Base-by-base conservation (phyloP, 2,113 vertebrate genomes). In the Rhinogobius similis region DNA sequence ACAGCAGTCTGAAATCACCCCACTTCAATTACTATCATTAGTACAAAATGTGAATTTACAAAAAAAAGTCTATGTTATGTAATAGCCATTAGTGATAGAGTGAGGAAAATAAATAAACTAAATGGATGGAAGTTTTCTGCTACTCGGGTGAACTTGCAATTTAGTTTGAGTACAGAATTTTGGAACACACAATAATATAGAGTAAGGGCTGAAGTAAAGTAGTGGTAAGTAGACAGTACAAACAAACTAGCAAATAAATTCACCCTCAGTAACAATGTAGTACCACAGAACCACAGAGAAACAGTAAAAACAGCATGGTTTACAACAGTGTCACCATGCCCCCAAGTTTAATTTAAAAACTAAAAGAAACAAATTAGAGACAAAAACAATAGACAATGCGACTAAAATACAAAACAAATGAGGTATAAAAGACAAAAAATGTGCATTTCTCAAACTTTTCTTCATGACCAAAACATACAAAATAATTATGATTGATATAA, bases 11-110 rank as follows among this genome's bases (percentile, higher is more conserved):
- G 58, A 78, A 88, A 82, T 63, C 69, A 53, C 62, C 67, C 64
- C 73, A 72, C 72, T 81, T 83, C 79, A 76, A 61, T 79, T 72
- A 85, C 75, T 81, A 81, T 67, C 76, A 90, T 90, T 87, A 89
- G 83, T 92, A 91, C 75, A 92, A 93, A 93, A 91, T 82, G 70
- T 67, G 62, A 86, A 63, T 80, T 88, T 87, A 88, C 70, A 92
- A 92, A 91, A 90, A 66, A 75, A 36, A 36, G 32, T 68, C 58
- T 70, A 82, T 67, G 76, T 64, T 66, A 72, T 70, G 67, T 75
- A 56, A 70, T 75, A 66, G 64, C 62, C 65, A 72, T 79, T 58
- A 66, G 70, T 52, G 53, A 36, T 76, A 88, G 76, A 87, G 85
- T 90, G 81, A 75, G 78, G 73, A 38, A 72, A 26, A 70, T 55